These are phyloP conservation scores for crab-eating macaque (Macaca fascicularis) DNA, from an alignment of 2,113 vertebrate species.

Conservation along the genomic window T2T-MFA8v1.1 NC_088386.1:97909001-97909500, in stretches of 20 bases:
- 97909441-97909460: background rate
- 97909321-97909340: background rate
- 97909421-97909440: background rate
- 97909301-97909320: background rate
- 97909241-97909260: background rate
- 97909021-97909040: background rate
- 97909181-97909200: background rate
- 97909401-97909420: background rate
- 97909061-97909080: background rate
- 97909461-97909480: background rate
- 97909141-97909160: background rate
- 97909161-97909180: background rate
- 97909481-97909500: background rate
- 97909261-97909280: background rate
- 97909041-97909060: background rate
- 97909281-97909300: background rate
- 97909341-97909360: background rate
- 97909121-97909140: background rate
- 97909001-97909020: background rate
- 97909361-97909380: background rate
- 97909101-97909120: background rate
- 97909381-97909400: background rate
- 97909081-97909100: too few species aligned
- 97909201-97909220: background rate
- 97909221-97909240: background rate